phyloP scores from a whole-genome alignment of 1,140 invertebrate genomes.

The Pogonomyrmex californicus region DNA sequence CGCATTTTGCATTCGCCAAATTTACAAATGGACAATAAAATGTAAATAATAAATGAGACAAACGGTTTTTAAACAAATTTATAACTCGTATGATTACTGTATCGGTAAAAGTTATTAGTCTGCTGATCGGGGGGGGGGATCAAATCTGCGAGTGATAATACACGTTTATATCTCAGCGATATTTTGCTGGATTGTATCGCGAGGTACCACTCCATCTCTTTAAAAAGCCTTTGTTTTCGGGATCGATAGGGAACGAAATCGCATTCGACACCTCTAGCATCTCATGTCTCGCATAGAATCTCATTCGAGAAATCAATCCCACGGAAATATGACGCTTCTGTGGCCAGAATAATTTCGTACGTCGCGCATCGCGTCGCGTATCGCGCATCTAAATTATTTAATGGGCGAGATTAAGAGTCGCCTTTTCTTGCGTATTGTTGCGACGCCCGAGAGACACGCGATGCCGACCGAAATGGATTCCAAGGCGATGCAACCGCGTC shows the following conservation, averaged over 20 bases:
- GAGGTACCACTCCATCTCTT: constrained; percentile 81
- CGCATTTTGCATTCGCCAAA: not conserved
- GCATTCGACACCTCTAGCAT: constrained; percentile 74
- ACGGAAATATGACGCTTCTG: not conserved
- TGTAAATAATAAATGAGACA: not conserved
- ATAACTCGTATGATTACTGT: not conserved
- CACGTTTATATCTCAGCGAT: constrained; percentile 4
- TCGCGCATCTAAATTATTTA: constrained; percentile 14
- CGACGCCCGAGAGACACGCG: not conserved
- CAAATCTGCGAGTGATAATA: not conserved
- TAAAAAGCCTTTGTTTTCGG: constrained; percentile 76
- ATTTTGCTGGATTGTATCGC: constrained; percentile 45
- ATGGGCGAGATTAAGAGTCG: not conserved
- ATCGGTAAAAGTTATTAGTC: not conserved
- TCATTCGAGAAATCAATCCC: constrained; percentile 43
- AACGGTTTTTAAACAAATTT: not conserved
- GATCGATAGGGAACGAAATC: constrained; percentile 79
- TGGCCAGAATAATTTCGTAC: not conserved
- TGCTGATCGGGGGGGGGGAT: too few species aligned
- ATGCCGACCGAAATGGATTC: constrained; percentile 44
- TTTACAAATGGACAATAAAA: not conserved
- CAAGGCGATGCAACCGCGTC: not conserved
- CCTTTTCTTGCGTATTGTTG: not conserved
- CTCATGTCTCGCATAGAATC: constrained; percentile 59
- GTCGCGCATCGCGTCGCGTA: not conserved